Evolutionary conservation across 2,888 invertebrate species (phyloP), one percentile per base, ranked within the genome.

Genomic region (Opisthograptis luteolata): DNA sequence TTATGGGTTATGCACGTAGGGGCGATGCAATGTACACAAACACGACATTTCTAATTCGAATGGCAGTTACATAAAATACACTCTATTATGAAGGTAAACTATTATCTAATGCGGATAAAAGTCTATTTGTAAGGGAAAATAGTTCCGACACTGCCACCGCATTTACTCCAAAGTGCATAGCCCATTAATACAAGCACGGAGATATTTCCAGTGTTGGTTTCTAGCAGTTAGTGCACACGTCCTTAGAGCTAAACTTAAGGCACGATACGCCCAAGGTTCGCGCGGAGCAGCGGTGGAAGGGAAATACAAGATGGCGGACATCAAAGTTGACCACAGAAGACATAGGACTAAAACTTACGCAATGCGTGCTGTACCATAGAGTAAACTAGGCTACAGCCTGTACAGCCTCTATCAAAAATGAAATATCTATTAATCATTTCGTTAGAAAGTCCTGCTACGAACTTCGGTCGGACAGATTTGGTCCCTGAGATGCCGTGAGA

Each of bases 151-250:
- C 8, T 13, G 31, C 30, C 30, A 39, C 34, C 34, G 34, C 27
- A 35, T 12, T 22, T 8, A 8, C 19, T 9, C 32, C 5, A 8
- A 20, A 37, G n/a, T 31, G 9, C 36, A 42, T 30, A 42, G 12
- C 24, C 39, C 39, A 20, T 35, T 30, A 31, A n/a, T 24, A 43
- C 25, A 82, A 84, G 79, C 84, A 86, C 12, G 84, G 86, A 36
- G 85, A 85, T 42, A 83, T 72, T 24, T 82, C 73, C 35, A 84
- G 86, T 59, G 87, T 73, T 28, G 66, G 54, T 75, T 80, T 76
- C 70, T 81, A 83, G 84, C 84, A 78, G 87, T 87, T 88, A 88
- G 88, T 86, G 81, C 83, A 83, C 80, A 77, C 62, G 70, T 72
- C 70, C 70, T 79, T 79, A 77, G 64, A 68, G 35, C 73, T 82